phyloP scores from a whole-genome alignment of 2,797 vertebrate genomes.

The Sebastolobus altivelis region DNA sequence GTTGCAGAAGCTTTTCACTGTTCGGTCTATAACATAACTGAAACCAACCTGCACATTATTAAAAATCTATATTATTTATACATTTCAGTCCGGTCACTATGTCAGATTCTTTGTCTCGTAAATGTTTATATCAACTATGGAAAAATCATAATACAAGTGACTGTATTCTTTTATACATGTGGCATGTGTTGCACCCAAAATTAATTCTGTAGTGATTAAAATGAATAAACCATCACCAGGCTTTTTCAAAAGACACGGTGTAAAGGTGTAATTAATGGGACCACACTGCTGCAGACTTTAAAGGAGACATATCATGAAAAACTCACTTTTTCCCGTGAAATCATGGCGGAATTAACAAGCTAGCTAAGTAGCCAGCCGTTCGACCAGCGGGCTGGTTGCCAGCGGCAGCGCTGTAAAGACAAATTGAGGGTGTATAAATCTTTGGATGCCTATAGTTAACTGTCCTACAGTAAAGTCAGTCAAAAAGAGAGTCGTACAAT shows the following conservation, averaged over 20 bases:
- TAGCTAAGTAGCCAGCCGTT: too few relatives aligned
- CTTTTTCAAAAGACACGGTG: conserved; percentile 83
- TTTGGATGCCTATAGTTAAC: too few relatives aligned
- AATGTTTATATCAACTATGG: conserved; percentile 86
- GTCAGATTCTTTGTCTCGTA: conserved; percentile 82
- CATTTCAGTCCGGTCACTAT: conserved; percentile 70
- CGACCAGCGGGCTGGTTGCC: too few relatives aligned
- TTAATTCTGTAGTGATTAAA: conserved; percentile 87
- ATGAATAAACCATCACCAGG: conserved; percentile 87
- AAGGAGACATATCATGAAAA: not conserved
- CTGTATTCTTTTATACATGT: conserved; percentile 88
- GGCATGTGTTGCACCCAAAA: conserved; percentile 89
- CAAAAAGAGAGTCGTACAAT: too few relatives aligned
- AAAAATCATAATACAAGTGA: conserved; percentile 83
- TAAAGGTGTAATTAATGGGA: conserved; percentile 58
- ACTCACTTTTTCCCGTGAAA: too few relatives aligned
- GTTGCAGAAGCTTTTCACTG: conserved; percentile 69
- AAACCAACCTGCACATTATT: conserved; percentile 58
- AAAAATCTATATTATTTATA: conserved; percentile 64
- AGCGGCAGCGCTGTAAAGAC: too few relatives aligned
- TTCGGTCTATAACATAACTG: conserved; percentile 53
- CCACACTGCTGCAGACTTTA: not conserved
- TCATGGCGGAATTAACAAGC: too few relatives aligned
- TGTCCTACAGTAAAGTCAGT: too few relatives aligned
- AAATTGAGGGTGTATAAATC: too few relatives aligned